Conservation (phyloP, 2,797 vertebrate genomes). For the Alectoris magna region DNA sequence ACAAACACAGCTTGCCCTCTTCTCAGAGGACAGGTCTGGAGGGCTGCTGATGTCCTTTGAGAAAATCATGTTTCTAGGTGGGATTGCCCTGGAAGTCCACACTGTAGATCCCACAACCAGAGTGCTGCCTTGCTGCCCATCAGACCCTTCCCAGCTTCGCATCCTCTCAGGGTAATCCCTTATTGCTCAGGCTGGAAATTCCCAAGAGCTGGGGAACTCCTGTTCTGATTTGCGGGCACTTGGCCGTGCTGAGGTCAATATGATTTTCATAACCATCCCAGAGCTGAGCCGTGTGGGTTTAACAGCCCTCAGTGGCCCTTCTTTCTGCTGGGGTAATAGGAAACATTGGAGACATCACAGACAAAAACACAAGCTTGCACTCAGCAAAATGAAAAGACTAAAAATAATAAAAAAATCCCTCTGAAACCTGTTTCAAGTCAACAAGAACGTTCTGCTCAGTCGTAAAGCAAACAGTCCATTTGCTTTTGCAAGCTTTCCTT, state of each 20-base stretch:
- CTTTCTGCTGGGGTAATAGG: not conserved
- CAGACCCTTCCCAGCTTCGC: not conserved
- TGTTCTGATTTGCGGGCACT: not conserved
- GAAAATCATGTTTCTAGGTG: accelerated
- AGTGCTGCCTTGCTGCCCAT: not conserved
- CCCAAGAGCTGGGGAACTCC: not conserved
- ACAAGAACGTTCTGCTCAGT: not conserved
- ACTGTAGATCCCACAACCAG: accelerated
- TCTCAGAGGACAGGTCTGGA: not conserved
- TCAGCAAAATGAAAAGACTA: not conserved
- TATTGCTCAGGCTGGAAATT: not conserved
- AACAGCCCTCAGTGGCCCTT: not conserved
- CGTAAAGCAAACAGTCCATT: not conserved
- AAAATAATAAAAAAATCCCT: not conserved
- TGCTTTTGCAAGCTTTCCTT: not conserved
- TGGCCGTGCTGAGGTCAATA: not conserved
- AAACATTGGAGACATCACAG: not conserved
- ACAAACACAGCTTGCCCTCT: not conserved
- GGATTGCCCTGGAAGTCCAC: not conserved
- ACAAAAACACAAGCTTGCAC: not conserved
- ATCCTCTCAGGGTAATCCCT: not conserved
- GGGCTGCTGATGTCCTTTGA: not conserved
- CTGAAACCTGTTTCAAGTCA: constrained; percentile 19
- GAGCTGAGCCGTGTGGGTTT: not conserved
- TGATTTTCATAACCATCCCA: not conserved